Evolutionary conservation across 2,113 vertebrate species (phyloP).

Genomic region (Vulpes ferrilata): DNA sequence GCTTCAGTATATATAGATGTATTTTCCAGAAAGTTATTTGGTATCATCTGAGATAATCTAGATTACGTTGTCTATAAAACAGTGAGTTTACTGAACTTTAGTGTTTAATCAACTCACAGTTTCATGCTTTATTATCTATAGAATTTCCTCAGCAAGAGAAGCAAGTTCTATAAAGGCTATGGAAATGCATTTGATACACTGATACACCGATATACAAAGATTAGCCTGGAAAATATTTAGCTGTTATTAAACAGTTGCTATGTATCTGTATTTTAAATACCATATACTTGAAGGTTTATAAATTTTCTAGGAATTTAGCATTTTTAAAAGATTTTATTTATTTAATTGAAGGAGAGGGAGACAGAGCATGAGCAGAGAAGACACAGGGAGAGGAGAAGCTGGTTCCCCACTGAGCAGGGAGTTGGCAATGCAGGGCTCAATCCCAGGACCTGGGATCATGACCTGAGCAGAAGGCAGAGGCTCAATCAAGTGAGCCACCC

Average conservation of each 20-base stretch:
- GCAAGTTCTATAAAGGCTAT: neutral
- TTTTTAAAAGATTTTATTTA: no score
- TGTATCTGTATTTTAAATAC: neutral
- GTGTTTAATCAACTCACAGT: neutral
- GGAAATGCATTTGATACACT: neutral
- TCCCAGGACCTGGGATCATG: no score
- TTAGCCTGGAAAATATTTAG: neutral
- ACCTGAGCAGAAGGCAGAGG: no score
- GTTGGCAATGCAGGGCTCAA: no score
- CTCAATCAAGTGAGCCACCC: no score
- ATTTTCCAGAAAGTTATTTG: neutral
- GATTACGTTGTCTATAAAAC: neutral
- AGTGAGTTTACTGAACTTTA: neutral
- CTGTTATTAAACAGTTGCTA: neutral
- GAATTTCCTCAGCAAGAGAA: neutral
- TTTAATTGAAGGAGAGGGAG: no score
- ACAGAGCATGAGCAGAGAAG: no score
- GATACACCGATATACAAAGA: neutral
- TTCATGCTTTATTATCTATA: neutral
- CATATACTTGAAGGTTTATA: neutral
- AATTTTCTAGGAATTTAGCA: neutral
- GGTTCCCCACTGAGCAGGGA: no score
- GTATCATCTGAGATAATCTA: neutral
- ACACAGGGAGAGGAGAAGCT: no score
- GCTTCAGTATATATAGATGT: neutral